phyloP scores from a whole-genome alignment of 2,797 vertebrate genomes.

The Erethizon dorsatum region DNA sequence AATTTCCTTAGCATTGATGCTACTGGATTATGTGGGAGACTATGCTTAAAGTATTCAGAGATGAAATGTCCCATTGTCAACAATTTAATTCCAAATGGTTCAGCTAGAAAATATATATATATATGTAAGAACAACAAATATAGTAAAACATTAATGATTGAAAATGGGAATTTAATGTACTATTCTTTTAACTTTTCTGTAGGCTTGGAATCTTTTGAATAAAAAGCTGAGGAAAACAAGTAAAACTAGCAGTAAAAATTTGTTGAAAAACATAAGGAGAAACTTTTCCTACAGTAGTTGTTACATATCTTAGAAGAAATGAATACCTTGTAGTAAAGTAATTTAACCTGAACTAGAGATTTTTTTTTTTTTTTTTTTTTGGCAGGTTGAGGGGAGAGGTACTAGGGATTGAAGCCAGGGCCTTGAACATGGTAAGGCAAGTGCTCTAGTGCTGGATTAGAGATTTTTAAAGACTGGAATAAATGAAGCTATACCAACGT shows the following conservation, averaged over 20 bases:
- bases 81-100: background rate
- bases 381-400: background rate
- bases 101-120: background rate
- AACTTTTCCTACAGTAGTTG: background rate
- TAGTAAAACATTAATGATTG: background rate
- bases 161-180: background rate
- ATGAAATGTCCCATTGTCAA: background rate
- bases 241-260: background rate
- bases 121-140: background rate
- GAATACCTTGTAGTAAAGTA: background rate
- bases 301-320: background rate
- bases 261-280: conserved; percentile 14
- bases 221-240: conserved; percentile 34
- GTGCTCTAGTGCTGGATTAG: background rate
- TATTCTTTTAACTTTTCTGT: background rate
- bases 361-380: too few relatives aligned
- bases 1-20: background rate
- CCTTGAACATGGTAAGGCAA: background rate
- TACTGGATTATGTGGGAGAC: background rate
- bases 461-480: conserved; percentile 13
- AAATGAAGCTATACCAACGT: background rate
- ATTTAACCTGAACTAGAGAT: background rate
- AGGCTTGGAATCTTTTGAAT: background rate
- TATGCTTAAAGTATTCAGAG: background rate
- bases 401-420: background rate